These are phyloP conservation scores for Pristionchus pacificus DNA, from an alignment of 1,140 invertebrate species.

Conservation along the genomic window DNA sequence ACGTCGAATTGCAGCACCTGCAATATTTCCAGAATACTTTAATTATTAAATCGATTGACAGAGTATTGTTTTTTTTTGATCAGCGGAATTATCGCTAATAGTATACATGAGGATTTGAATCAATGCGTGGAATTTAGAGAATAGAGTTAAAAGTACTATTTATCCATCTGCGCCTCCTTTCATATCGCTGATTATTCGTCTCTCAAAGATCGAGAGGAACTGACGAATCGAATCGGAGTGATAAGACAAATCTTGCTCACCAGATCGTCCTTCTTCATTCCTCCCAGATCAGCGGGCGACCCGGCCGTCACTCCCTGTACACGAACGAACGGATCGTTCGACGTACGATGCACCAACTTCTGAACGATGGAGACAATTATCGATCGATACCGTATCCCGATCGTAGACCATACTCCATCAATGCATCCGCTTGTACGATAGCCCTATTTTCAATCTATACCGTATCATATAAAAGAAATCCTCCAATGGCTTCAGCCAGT, in stretches of 20 bases:
- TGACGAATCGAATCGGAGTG: not conserved
- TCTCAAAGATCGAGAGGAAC: not conserved
- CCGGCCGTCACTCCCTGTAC: slow-evolving; percentile 8
- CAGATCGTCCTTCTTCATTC: slow-evolving; percentile 21
- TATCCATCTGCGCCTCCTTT: too few relatives aligned
- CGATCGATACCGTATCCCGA: not conserved
- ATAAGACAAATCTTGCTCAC: too few relatives aligned
- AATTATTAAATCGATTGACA: not conserved
- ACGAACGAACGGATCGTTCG: slow-evolving; percentile 26
- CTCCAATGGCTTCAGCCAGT: slow-evolving; percentile 10
- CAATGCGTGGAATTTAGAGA: too few relatives aligned
- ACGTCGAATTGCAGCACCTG: slow-evolving; percentile 23
- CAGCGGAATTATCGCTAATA: too few relatives aligned
- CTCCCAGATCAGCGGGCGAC: slow-evolving; percentile 24
- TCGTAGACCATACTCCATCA: not conserved
- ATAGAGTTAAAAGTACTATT: too few relatives aligned
- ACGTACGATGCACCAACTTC: slow-evolving; percentile 25
- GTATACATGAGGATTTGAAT: too few relatives aligned
- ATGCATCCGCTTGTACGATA: too few relatives aligned
- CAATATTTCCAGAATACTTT: not conserved
- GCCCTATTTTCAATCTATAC: too few relatives aligned
- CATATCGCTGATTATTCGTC: not conserved
- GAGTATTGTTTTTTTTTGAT: too few relatives aligned
- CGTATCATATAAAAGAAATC: too few relatives aligned
- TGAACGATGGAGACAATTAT: not conserved